Percentiles rank a stretch among this genome's conserved stretches.
Conservation (phyloP, 2,888 invertebrate genomes). For the Sepioteuthis lessoniana region DNA sequence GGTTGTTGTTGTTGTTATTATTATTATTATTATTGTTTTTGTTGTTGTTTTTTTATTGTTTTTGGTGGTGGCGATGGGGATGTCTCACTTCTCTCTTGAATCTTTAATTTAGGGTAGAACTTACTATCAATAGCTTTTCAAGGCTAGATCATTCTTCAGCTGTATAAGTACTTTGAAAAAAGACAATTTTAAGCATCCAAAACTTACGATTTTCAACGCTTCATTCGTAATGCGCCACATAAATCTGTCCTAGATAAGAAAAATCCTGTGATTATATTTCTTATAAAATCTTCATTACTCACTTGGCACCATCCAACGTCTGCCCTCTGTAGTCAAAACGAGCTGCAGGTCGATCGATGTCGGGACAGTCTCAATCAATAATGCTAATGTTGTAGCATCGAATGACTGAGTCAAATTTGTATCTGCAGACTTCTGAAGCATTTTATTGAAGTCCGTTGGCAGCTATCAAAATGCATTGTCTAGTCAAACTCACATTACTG, state of each 20-base stretch:
- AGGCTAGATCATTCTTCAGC: too few species aligned
- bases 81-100: too few species aligned
- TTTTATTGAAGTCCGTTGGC: constrained; percentile 21
- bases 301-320: neutral
- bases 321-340: neutral
- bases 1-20: too few species aligned
- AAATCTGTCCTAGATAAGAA: neutral
- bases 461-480: constrained; percentile 23
- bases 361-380: neutral
- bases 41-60: too few species aligned
- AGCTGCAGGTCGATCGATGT: neutral
- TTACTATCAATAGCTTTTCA: too few species aligned
- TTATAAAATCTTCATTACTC: neutral
- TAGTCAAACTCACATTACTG: neutral
- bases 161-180: too few species aligned
- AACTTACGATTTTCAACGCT: too few species aligned
- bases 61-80: too few species aligned
- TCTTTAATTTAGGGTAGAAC: too few species aligned
- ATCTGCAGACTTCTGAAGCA: constrained; percentile 16
- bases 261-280: neutral
- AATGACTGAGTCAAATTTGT: constrained; percentile 17
- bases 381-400: neutral
- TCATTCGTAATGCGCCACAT: too few species aligned
- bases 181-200: too few species aligned
- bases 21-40: too few species aligned